Evolutionary conservation across 2,888 invertebrate species (phyloP).

Genomic region (Rhyacophila evoluta): DNA sequence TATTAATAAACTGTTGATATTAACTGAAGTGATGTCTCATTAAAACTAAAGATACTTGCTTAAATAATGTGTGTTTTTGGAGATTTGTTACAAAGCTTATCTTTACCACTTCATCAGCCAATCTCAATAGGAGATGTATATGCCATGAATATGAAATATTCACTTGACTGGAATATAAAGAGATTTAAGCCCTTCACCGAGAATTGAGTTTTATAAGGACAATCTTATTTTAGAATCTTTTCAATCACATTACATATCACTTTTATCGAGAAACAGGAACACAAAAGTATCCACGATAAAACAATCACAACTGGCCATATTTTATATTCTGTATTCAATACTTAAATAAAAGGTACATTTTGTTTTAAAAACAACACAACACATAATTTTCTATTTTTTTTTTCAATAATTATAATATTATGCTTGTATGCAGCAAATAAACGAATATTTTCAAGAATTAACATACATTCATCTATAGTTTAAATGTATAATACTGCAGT

Average conservation of each 20-base stretch:
- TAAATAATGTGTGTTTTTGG: too few relatives aligned
- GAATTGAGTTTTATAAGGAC: too few relatives aligned
- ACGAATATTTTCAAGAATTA: conserved; percentile 28
- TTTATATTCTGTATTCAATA: conserved; percentile 26
- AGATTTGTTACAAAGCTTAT: too few relatives aligned
- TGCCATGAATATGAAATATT: too few relatives aligned
- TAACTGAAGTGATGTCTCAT: too few relatives aligned
- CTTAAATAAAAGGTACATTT: conserved; percentile 30
- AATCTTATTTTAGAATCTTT: too few relatives aligned
- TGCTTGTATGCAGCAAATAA: conserved; percentile 36
- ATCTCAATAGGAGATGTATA: too few relatives aligned
- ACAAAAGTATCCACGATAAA: conserved; percentile 28
- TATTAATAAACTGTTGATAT: too few relatives aligned
- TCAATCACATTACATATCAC: background rate
- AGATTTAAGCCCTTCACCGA: too few relatives aligned
- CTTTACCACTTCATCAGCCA: too few relatives aligned
- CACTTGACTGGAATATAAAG: too few relatives aligned
- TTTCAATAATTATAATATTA: conserved; percentile 35
- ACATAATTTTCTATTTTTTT: conserved; percentile 27
- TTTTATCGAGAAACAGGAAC: conserved; percentile 20
- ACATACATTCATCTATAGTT: conserved; percentile 35
- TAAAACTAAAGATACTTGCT: too few relatives aligned
- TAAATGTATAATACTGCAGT: conserved; percentile 52
- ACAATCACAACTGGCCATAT: conserved; percentile 17
- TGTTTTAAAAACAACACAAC: conserved; percentile 26